Conservation (phyloP, 2,797 vertebrate species). For the Numenius phaeopus region DNA sequence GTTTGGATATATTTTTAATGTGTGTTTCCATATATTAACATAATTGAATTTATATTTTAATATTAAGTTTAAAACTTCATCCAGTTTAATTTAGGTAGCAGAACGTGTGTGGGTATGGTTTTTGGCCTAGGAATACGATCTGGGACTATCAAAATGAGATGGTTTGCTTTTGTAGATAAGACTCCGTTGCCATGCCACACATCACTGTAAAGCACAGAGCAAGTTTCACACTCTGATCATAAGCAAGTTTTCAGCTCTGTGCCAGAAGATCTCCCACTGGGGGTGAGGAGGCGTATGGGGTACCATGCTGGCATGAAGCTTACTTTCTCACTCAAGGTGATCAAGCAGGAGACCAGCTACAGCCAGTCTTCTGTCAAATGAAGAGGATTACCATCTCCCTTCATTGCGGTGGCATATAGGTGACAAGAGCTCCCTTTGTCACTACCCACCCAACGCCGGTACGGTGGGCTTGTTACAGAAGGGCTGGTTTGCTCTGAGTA, state of each 20-base stretch:
- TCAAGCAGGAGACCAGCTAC: not conserved
- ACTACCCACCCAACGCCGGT: fast-evolving
- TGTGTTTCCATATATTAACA: not conserved
- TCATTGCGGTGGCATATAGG: not conserved
- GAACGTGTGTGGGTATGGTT: not conserved
- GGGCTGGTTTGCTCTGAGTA: not conserved
- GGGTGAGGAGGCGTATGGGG: fast-evolving
- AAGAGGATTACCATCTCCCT: not conserved
- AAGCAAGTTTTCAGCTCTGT: not conserved
- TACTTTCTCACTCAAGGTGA: not conserved
- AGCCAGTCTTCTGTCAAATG: not conserved
- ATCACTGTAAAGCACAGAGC: not conserved
- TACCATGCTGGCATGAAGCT: not conserved
- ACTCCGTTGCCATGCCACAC: not conserved
- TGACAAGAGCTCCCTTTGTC: not conserved
- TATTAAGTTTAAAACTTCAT: not conserved
- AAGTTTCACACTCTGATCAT: not conserved
- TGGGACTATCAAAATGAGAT: not conserved
- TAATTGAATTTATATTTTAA: not conserved
- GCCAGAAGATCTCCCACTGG: not conserved
- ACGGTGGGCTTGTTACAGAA: too few relatives aligned
- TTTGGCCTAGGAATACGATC: not conserved
- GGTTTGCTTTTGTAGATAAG: not conserved
- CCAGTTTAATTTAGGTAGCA: not conserved
- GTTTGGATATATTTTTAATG: not conserved